Evolutionary conservation across 2,797 vertebrate genomes (phyloP), one percentile per base, ranked within the genome.

Genomic region (Myotis myotis): DNA sequence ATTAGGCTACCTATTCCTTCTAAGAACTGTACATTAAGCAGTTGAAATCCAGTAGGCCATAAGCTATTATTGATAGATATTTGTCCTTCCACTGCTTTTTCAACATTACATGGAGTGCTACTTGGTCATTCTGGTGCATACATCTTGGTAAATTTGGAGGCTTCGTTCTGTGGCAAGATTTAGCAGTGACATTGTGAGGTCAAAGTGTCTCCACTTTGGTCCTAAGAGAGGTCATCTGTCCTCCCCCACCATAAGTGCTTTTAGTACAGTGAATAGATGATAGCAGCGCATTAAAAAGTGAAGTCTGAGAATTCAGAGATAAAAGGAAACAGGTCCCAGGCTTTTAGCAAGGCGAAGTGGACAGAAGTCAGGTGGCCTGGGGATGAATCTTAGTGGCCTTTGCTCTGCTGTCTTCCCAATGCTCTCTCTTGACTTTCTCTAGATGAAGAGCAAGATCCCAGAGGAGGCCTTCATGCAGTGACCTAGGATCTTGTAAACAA

Each of bases 391-490:
- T n/a, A 23, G 7, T 7, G 19, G 19, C 22, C 13, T 9, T 47
- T 15, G 30, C 68, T 49, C 53, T 55, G 11, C 20, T 30, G 12
- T 28, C 10, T 8, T 5, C 41, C 1, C 30, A 22, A 49, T 28
- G 16, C n/a, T 62, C n/a, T 72, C 78, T 72, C 66, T 49, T 66
- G 8, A 53, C 66, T 89, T n/a, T 51, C 60, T 74, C 36, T 96
- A 99, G 99, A 96, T 98, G 11, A 98, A 98, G 62, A 98, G 98
- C 81, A 99, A 98, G 90, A 99, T 99, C 74, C 98, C 99, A 0
- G 98, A 99, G 0, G 98, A 98, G 66, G 98, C 98, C 1, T 99
- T 99, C 97, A 62, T 62, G 44, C 19, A 64, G 11, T 38, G n/a
- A 62, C 23, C 23, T 36, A 13, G 23, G 16, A 38, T 60, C n/a